Conservation (phyloP, 2,113 vertebrate species). For the Neolamprologus variostigma region DNA sequence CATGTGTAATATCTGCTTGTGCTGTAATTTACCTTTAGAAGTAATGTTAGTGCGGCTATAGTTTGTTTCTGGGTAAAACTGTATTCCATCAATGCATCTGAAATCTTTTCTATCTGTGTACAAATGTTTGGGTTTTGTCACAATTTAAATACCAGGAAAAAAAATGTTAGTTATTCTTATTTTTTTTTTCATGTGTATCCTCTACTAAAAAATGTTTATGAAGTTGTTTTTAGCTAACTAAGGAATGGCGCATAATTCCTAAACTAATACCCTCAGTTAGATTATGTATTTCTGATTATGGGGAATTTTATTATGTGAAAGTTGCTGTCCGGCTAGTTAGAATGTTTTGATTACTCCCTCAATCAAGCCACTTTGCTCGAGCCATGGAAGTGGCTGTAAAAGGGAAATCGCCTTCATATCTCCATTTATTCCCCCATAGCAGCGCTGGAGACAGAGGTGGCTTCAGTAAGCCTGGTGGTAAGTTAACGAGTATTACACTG, state of each 20-base stretch:
- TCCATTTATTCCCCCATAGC: slow-evolving; percentile 99
- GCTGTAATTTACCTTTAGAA: background rate
- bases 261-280: background rate
- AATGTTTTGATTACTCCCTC: slow-evolving; percentile 82
- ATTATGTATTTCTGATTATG: slow-evolving; percentile 29
- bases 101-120: slow-evolving; percentile 43
- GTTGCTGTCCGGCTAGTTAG: slow-evolving; percentile 76
- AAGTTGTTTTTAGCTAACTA: slow-evolving; percentile 46
- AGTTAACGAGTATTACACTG: slow-evolving; percentile 99
- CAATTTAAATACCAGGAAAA: slow-evolving; percentile 10
- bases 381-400: slow-evolving; percentile 97
- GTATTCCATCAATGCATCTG: slow-evolving; percentile 47
- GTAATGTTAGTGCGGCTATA: background rate
- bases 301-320: slow-evolving; percentile 24
- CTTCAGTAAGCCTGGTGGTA: slow-evolving; percentile 99
- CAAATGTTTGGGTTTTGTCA: slow-evolving; percentile 26
- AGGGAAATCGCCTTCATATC: slow-evolving; percentile 98
- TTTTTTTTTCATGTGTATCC: slow-evolving; percentile 18
- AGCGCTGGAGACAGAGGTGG: slow-evolving; percentile 99
- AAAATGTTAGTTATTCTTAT: background rate
- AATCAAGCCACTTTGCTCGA: slow-evolving; percentile 89
- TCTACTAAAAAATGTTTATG: slow-evolving; percentile 47
- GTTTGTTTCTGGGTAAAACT: background rate
- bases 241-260: slow-evolving; percentile 16
- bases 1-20: background rate